These are phyloP conservation scores for Pollimyrus isidori DNA, from an alignment of 2,113 vertebrate species.

Conservation along the genomic window DNA sequence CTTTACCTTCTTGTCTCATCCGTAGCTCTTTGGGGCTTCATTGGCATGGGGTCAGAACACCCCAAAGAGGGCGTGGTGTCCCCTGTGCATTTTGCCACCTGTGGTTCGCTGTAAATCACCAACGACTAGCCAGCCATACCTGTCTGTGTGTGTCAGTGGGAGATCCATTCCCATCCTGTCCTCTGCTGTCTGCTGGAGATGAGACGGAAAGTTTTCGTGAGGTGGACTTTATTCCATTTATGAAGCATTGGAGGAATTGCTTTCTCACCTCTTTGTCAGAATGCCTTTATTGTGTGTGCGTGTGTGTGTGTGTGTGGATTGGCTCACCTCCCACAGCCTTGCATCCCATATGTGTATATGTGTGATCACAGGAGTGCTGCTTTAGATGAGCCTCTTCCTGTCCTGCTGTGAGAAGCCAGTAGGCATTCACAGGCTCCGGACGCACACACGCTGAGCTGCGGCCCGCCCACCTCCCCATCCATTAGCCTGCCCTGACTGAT, in stretches of 20 bases:
- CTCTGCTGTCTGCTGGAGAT: neutral
- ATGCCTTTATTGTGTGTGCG: neutral
- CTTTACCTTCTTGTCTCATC: slow-evolving; percentile 12
- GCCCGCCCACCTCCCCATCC: neutral
- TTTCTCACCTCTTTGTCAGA: neutral
- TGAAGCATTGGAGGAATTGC: slow-evolving; percentile 8
- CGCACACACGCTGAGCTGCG: no score
- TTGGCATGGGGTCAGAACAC: neutral
- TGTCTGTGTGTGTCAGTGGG: neutral
- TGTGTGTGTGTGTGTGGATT: no score
- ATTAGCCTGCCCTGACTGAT: neutral
- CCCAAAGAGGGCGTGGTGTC: neutral
- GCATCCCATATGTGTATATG: neutral
- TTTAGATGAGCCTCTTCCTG: neutral
- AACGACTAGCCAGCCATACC: neutral
- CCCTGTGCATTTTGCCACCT: neutral
- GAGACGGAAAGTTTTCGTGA: neutral
- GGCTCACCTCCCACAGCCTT: neutral
- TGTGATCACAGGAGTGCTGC: neutral
- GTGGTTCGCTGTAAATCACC: neutral
- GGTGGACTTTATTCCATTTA: neutral
- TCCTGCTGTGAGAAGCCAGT: neutral
- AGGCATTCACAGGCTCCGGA: neutral
- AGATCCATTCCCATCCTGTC: neutral
- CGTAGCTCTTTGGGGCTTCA: slow-evolving; percentile 1